Conservation (phyloP, 2,113 vertebrate genomes). For the Chaenocephalus aceratus region DNA sequence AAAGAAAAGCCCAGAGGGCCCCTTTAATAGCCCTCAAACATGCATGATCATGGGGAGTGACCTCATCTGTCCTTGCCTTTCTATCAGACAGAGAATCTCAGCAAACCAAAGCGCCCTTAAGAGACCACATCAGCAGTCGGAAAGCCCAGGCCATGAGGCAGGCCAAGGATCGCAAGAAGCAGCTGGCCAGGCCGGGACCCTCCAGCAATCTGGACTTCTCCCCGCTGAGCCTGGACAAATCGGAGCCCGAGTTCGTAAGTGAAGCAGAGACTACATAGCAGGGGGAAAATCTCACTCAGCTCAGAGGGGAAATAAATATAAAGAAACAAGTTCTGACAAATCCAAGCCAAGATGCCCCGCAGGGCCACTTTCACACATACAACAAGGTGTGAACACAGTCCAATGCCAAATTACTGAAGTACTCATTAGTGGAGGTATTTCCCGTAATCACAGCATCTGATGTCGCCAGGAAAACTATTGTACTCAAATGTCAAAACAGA, state of each 20-base stretch:
- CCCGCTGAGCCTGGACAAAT: constrained; percentile 84
- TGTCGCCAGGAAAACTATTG: too few species aligned
- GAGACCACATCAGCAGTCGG: constrained; percentile 83
- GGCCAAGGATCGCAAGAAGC: constrained; percentile 88
- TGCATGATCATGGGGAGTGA: background rate
- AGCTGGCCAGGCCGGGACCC: constrained; percentile 85
- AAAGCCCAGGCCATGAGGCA: constrained; percentile 90
- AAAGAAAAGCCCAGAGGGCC: background rate
- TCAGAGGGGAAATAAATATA: background rate
- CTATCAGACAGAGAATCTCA: constrained; percentile 85
- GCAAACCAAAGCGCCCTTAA: constrained; percentile 84
- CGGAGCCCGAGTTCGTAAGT: constrained; percentile 92
- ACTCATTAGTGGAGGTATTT: constrained; percentile 15
- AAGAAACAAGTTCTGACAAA: constrained; percentile 36
- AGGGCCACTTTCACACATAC: constrained; percentile 24
- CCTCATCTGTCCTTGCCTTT: constrained; percentile 22
- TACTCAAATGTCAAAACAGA: too few species aligned
- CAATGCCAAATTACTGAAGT: constrained; percentile 8
- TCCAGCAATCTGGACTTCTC: constrained; percentile 85
- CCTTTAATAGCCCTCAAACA: background rate
- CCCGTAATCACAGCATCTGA: too few species aligned
- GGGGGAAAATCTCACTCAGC: background rate
- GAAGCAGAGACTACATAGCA: background rate
- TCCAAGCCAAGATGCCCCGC: background rate
- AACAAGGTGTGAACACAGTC: constrained; percentile 25